Conservation (phyloP, 2,113 vertebrate species). For the Nesospiza acunhae region DNA sequence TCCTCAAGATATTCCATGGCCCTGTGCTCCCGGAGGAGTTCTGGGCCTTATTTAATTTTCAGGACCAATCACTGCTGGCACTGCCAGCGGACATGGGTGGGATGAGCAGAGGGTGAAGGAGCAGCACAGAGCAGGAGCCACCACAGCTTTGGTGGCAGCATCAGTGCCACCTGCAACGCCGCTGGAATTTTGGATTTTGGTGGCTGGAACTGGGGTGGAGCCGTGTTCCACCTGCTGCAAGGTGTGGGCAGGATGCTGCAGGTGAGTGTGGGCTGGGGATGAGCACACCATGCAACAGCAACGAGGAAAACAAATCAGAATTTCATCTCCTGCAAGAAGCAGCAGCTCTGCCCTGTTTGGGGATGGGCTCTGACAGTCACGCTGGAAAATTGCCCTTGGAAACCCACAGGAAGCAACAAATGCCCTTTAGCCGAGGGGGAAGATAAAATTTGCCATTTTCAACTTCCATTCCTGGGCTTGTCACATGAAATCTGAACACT, state of each 20-base stretch:
- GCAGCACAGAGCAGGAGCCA: background rate
- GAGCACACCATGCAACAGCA: background rate
- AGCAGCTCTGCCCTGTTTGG: background rate
- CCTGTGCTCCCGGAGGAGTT: background rate
- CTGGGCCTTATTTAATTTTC: background rate
- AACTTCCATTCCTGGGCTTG: background rate
- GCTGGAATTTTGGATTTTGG: background rate
- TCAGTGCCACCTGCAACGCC: background rate
- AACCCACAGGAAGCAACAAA: background rate
- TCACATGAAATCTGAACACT: background rate
- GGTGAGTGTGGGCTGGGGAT: background rate
- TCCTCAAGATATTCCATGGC: background rate
- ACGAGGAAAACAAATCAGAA: background rate
- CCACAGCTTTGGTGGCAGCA: background rate
- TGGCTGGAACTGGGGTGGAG: background rate
- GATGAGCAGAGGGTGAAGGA: background rate
- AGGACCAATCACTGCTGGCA: background rate
- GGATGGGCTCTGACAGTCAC: background rate
- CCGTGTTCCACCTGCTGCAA: background rate
- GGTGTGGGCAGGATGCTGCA: background rate
- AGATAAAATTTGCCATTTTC: background rate
- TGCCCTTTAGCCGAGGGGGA: background rate
- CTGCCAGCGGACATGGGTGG: background rate
- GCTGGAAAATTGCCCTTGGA: background rate
- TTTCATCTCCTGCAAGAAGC: background rate